Percentiles rank a stretch among this genome's conserved stretches.
These are phyloP conservation scores for Agriopis leucophaearia DNA, from an alignment of 2,888 invertebrate genomes.

Conservation along the genomic window DNA sequence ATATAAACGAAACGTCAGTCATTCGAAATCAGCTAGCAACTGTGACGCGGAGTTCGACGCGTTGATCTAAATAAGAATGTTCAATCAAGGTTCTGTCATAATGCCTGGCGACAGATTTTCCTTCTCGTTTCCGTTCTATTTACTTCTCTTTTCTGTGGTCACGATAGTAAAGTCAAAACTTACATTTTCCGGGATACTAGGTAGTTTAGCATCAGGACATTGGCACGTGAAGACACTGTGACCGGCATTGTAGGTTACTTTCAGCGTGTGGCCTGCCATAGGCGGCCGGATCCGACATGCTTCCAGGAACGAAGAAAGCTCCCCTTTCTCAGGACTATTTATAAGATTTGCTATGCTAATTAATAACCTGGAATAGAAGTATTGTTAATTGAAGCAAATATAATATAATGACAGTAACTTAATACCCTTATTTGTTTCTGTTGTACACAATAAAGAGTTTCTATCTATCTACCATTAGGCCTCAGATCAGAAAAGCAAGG, in stretches of 20 bases:
- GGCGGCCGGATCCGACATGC: conserved; percentile 77
- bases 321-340: conserved; percentile 77
- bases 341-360: conserved; percentile 93
- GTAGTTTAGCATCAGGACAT: conserved; percentile 94
- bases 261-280: conserved; percentile 75
- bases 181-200: conserved; percentile 98
- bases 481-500: too few relatives aligned
- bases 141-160: too few relatives aligned
- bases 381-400: not conserved
- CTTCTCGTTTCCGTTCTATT: too few relatives aligned
- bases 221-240: conserved; percentile 85
- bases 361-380: conserved; percentile 88
- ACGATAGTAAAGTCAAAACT: too few relatives aligned
- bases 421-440: not conserved
- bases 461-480: too few relatives aligned
- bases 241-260: conserved; percentile 74
- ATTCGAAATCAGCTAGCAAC: too few relatives aligned
- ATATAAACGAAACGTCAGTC: too few relatives aligned
- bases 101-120: too few relatives aligned
- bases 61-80: too few relatives aligned
- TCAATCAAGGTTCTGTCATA: too few relatives aligned
- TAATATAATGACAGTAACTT: not conserved
- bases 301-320: conserved; percentile 72
- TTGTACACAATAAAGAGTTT: too few relatives aligned
- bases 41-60: too few relatives aligned